These are phyloP conservation scores for Leucosticte australis DNA, from an alignment of 2,113 vertebrate genomes.

Conservation along the genomic window DNA sequence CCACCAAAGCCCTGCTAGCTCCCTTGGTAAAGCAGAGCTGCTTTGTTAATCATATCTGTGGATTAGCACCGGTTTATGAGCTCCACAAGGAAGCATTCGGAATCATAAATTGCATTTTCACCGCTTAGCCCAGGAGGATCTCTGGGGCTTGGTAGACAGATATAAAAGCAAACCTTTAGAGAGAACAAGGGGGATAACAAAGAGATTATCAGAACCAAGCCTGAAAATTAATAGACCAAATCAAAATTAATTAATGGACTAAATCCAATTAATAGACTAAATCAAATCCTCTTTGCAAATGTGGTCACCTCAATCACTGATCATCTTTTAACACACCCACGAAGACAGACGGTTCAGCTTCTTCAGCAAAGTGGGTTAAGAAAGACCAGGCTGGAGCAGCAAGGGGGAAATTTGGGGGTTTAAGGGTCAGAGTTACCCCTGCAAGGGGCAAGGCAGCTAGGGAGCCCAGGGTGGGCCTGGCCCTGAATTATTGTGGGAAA, in stretches of 20 bases:
- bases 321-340: not conserved
- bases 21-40: not conserved
- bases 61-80: not conserved
- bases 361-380: not conserved
- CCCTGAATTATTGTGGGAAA: not conserved
- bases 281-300: constrained; percentile 9
- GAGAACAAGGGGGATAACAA: constrained; percentile 15
- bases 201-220: constrained; percentile 3
- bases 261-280: constrained; percentile 49
- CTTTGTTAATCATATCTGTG: not conserved
- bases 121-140: not conserved
- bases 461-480: not conserved
- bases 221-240: constrained; percentile 39
- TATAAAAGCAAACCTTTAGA: constrained; percentile 34
- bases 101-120: not conserved
- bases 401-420: fast-evolving
- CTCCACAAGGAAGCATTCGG: not conserved
- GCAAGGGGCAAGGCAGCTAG: not conserved
- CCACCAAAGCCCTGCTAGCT: not conserved
- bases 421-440: not conserved
- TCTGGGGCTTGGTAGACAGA: not conserved
- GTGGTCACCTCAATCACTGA: not conserved
- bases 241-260: constrained; percentile 54
- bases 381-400: not conserved
- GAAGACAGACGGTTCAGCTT: not conserved